Conservation (phyloP, 2,797 vertebrate genomes). For the Trematomus bernacchii region DNA sequence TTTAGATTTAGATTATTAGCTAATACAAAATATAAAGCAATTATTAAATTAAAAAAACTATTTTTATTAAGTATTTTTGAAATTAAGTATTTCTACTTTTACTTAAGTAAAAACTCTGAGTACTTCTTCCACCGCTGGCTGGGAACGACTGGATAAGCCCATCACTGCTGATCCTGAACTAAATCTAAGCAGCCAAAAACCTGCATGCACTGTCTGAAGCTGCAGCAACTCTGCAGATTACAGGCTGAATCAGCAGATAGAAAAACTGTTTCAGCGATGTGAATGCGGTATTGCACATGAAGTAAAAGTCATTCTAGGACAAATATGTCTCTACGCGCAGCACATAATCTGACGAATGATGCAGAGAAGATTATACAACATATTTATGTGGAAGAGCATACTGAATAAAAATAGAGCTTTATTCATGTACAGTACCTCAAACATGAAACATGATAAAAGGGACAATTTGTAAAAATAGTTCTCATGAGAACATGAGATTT, state of each 20-base stretch:
- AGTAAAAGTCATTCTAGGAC: background rate
- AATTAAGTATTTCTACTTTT: no score
- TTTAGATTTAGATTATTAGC: no score
- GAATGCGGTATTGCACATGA: background rate
- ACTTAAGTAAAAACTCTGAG: no score
- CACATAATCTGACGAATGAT: constrained; percentile 59
- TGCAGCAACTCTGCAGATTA: constrained; percentile 30
- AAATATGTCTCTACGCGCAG: background rate
- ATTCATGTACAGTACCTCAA: constrained; percentile 14
- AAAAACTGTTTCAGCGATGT: background rate
- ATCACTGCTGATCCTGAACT: constrained; percentile 46
- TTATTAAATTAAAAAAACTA: no score
- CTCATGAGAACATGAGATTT: background rate
- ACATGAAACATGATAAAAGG: constrained; percentile 24
- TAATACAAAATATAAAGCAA: no score
- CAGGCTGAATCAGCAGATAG: constrained; percentile 2
- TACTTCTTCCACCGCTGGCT: no score
- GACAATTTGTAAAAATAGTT: constrained; percentile 1
- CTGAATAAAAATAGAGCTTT: constrained; percentile 40
- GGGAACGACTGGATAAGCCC: constrained; percentile 22
- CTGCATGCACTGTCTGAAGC: constrained; percentile 25
- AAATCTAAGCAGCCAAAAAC: constrained; percentile 46
- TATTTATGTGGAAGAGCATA: constrained; percentile 29
- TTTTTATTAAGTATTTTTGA: no score
- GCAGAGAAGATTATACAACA: constrained; percentile 43